These are phyloP conservation scores for Stegostoma tigrinum DNA, from an alignment of 2,113 vertebrate species.

Conservation along the genomic window DNA sequence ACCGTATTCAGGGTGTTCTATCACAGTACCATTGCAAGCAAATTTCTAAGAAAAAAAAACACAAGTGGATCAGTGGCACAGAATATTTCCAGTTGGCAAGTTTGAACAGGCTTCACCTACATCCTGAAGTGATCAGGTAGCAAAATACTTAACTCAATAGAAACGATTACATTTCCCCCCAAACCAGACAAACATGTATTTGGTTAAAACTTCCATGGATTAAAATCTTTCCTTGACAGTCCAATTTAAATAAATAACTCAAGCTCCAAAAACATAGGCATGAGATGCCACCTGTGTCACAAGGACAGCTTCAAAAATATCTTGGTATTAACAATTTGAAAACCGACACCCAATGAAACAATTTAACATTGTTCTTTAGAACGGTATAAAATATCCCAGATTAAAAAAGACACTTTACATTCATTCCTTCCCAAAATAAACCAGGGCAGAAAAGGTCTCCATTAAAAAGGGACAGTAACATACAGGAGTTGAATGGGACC, in stretches of 20 bases:
- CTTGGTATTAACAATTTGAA: too few species aligned
- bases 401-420: neutral
- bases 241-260: neutral
- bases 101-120: neutral
- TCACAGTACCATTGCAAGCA: conserved; percentile 76
- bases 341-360: too few species aligned
- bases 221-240: neutral
- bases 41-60: conserved; percentile 59
- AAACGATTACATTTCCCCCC: neutral
- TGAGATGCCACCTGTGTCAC: neutral
- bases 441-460: too few species aligned
- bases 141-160: neutral
- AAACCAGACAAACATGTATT: neutral
- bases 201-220: neutral
- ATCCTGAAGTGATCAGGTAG: neutral
- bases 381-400: too few species aligned
- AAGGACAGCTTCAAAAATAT: neutral
- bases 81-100: neutral
- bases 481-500: neutral
- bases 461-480: too few species aligned
- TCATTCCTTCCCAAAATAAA: neutral
- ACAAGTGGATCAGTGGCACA: neutral
- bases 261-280: neutral
- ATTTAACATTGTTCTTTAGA: neutral
- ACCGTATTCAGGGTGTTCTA: conserved; percentile 73